A percentile compares a stretch with the other conserved stretches of the same genome.
Evolutionary conservation across 2,113 vertebrate species (phyloP).

Genomic region (Hystrix brachyura): DNA sequence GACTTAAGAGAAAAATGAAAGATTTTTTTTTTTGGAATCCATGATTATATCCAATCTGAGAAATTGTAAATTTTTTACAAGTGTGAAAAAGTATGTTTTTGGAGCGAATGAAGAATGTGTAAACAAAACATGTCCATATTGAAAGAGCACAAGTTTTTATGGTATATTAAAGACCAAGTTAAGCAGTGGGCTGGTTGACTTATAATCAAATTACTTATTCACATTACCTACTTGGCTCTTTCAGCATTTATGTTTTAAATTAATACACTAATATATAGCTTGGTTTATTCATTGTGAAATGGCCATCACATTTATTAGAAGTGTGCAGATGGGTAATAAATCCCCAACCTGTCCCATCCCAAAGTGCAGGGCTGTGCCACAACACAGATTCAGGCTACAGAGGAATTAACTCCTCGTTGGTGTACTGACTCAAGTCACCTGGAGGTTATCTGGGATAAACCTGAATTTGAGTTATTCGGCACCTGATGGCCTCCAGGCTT

Average conservation of each 20-base stretch:
- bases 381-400: background rate
- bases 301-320: conserved; percentile 1
- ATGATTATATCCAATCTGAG: background rate
- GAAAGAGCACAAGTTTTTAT: background rate
- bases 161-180: background rate
- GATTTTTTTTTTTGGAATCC: background rate
- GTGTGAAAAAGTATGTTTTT: background rate
- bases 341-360: background rate
- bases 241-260: background rate
- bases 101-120: background rate
- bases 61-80: background rate
- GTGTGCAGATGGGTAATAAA: background rate
- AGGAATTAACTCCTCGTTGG: background rate
- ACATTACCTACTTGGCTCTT: background rate
- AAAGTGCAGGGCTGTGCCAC: background rate
- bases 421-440: background rate
- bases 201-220: background rate
- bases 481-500: background rate
- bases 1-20: background rate
- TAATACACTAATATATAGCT: background rate
- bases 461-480: background rate
- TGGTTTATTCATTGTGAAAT: background rate
- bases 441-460: background rate
- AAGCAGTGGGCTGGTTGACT: background rate
- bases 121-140: background rate